Percentiles rank a stretch among this genome's conserved stretches.
Conservation (phyloP, 1,140 invertebrate species). For the Tetragnatha versicolor region DNA sequence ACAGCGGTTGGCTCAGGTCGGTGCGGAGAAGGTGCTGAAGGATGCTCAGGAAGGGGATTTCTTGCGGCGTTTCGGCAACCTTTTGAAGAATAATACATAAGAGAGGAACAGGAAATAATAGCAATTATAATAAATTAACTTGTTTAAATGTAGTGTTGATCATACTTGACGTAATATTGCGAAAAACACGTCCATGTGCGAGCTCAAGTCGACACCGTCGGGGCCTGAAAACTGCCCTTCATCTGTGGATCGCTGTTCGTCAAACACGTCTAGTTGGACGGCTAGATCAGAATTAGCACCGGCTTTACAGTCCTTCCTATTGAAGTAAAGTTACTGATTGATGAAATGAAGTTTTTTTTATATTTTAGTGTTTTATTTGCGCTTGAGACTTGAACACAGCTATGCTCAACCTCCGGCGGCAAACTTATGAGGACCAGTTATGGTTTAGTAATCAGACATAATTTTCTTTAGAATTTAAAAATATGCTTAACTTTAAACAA, state of each 20-base stretch:
- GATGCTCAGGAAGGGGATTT: slow-evolving; percentile 89
- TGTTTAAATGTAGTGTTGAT: background rate
- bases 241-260: slow-evolving; percentile 89
- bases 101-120: background rate
- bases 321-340: background rate
- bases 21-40: slow-evolving; percentile 89
- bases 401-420: too few relatives aligned
- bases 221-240: slow-evolving; percentile 78
- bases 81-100: slow-evolving; percentile 65
- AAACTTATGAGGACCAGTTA: too few relatives aligned
- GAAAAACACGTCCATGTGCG: slow-evolving; percentile 91
- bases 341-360: background rate
- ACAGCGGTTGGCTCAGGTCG: slow-evolving; percentile 80
- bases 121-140: background rate
- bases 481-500: too few relatives aligned
- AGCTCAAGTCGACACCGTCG: slow-evolving; percentile 81
- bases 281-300: slow-evolving; percentile 72
- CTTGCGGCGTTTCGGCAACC: slow-evolving; percentile 93
- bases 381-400: too few relatives aligned
- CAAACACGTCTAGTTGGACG: slow-evolving; percentile 92
- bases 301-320: slow-evolving; percentile 28
- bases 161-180: slow-evolving; percentile 82
- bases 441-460: background rate
- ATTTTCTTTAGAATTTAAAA: too few relatives aligned
- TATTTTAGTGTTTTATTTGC: background rate